Base-by-base conservation (phyloP, 2,888 invertebrate genomes). In the Hyalella azteca region DNA sequence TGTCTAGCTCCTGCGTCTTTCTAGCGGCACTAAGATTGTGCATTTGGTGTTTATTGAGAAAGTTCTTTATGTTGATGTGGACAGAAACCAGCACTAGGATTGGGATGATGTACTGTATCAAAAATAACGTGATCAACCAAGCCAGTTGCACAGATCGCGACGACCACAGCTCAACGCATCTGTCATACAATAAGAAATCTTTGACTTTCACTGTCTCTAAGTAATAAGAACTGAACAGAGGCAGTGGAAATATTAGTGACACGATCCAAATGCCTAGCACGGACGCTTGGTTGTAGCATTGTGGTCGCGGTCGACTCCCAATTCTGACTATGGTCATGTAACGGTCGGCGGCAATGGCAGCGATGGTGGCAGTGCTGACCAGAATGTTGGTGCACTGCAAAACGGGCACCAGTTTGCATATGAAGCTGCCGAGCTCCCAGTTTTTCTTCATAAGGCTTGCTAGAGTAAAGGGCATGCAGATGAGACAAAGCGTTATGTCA, bases 381-480 rank as follows among this genome's bases (percentile, higher is more conserved):
- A 91, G 91, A 60, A 91, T 89, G 86, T 91, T 91, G 83, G 90
- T 89, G 2, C 90, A 91, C 85, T 91, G 91, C 13, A 90, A 87
- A 85, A 90, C 89, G 0, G 91, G 90, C n/a, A 90, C 90, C 45
- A 91, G 88, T 86, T 91, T 91, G 87, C 91, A 91, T 85, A 91
- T 88, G 78, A 89, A 87, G 19, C 88, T 87, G 0, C 91, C 91
- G 77, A 91, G 88, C n/a, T 87, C 88, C 91, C 91, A 91, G 81
- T 88, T 88, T 78, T 88, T 87, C 79, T 88, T 87, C 40, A 90
- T 85, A 29, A 90, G 88, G 75, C 88, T 88, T 82, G 90, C 88
- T 45, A 91, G 86, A 36, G 91, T 91, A 84, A 91, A 90, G 11
- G 91, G 91, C 87, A 91, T 91, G 76, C 91, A 91, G 81, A 91